Evolutionary conservation across 2,888 invertebrate genomes (phyloP).

Genomic region (Drosophila basisetae): DNA sequence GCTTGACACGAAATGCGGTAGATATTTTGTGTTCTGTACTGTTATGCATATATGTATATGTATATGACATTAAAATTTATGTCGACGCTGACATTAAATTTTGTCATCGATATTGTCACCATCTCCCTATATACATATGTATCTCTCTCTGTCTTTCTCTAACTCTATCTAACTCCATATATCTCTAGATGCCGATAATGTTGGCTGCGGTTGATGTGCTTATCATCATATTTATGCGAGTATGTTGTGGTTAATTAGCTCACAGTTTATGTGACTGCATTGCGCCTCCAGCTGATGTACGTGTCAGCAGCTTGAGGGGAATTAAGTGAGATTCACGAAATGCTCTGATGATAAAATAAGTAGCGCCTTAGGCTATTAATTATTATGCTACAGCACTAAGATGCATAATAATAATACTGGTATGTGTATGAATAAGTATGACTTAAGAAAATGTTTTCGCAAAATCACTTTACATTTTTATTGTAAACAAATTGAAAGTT

Average conservation of each 20-base stretch:
- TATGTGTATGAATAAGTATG: neutral
- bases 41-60: constrained; percentile 3
- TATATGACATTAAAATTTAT: constrained; percentile 64
- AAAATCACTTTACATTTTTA: neutral
- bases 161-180: neutral
- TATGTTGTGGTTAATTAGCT: constrained; percentile 54
- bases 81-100: constrained; percentile 57
- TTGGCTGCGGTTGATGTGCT: constrained; percentile 54
- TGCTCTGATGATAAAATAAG: neutral
- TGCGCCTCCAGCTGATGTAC: constrained; percentile 11
- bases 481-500: neutral
- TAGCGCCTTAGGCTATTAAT: neutral
- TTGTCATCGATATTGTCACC: constrained; percentile 48
- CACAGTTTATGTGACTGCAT: constrained; percentile 42
- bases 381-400: neutral
- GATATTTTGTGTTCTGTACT: constrained; percentile 2
- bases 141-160: neutral
- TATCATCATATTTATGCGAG: constrained; percentile 57
- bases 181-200: constrained; percentile 24
- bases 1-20: constrained; percentile 31
- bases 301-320: neutral
- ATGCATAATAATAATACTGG: neutral
- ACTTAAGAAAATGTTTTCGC: neutral
- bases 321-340: constrained; percentile 13
- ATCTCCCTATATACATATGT: neutral